phyloP scores from a whole-genome alignment of 2,113 vertebrate species.

The Porphyrio hochstetteri region DNA sequence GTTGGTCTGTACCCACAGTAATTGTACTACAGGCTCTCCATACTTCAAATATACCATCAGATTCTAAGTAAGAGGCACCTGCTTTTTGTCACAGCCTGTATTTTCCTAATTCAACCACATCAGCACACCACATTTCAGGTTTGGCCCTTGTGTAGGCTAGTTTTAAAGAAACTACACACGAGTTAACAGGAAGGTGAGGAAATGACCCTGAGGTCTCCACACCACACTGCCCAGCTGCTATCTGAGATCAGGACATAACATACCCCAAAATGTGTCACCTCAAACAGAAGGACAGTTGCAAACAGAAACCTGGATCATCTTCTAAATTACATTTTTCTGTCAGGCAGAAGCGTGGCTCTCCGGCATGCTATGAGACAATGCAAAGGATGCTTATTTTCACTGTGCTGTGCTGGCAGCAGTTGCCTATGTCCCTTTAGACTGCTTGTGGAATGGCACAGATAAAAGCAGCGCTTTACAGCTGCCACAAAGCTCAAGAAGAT shows the following conservation, averaged over 20 bases:
- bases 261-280: neutral
- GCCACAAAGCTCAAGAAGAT: neutral
- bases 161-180: neutral
- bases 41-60: neutral
- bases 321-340: neutral
- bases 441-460: slow-evolving; percentile 5
- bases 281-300: neutral
- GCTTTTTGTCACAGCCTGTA: neutral
- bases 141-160: neutral
- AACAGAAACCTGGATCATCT: neutral
- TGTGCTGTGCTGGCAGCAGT: neutral
- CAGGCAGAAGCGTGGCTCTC: neutral
- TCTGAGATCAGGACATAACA: neutral
- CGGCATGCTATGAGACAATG: neutral
- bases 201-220: neutral
- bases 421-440: neutral
- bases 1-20: neutral
- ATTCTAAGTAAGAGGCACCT: neutral
- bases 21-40: neutral
- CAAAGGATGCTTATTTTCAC: neutral
- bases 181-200: neutral
- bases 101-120: neutral
- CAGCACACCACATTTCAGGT: neutral
- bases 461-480: slow-evolving; percentile 40
- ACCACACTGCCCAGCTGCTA: neutral